These are phyloP conservation scores for Nasua narica DNA, from an alignment of 2,797 vertebrate species.

Conservation along the genomic window DNA sequence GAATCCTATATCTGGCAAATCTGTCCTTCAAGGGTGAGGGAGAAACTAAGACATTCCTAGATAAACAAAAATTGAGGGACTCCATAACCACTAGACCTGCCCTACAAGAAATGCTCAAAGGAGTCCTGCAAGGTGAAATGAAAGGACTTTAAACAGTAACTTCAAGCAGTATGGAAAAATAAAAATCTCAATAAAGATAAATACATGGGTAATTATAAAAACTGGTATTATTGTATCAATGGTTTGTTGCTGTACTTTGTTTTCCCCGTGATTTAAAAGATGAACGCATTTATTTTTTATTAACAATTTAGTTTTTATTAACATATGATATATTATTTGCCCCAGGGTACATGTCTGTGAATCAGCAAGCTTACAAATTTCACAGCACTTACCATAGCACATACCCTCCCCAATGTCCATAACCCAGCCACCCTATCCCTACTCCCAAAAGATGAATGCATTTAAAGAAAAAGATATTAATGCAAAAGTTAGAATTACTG, in stretches of 20 bases:
- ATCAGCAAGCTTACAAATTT: too few species aligned
- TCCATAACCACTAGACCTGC: neutral
- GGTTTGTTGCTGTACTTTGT: neutral
- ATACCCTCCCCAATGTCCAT: too few species aligned
- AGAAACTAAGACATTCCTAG: neutral
- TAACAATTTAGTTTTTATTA: too few species aligned
- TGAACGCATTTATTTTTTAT: neutral
- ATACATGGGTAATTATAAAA: neutral
- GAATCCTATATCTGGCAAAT: neutral
- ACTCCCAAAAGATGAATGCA: neutral
- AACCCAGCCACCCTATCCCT: too few species aligned
- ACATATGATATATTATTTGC: too few species aligned
- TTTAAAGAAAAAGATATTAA: neutral
- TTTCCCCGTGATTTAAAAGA: neutral
- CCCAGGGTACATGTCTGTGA: too few species aligned
- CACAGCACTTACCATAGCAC: too few species aligned
- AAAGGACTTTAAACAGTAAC: neutral
- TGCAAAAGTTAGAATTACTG: neutral
- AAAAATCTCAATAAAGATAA: neutral
- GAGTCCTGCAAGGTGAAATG: neutral
- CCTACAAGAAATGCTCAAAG: neutral
- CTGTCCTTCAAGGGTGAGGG: neutral
- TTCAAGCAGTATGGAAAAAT: neutral
- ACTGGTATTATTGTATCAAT: neutral
- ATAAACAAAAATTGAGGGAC: neutral